Evolutionary conservation across 2,888 invertebrate species (phyloP), one percentile per base, ranked within the genome.

Genomic region (Apeira syringaria): DNA sequence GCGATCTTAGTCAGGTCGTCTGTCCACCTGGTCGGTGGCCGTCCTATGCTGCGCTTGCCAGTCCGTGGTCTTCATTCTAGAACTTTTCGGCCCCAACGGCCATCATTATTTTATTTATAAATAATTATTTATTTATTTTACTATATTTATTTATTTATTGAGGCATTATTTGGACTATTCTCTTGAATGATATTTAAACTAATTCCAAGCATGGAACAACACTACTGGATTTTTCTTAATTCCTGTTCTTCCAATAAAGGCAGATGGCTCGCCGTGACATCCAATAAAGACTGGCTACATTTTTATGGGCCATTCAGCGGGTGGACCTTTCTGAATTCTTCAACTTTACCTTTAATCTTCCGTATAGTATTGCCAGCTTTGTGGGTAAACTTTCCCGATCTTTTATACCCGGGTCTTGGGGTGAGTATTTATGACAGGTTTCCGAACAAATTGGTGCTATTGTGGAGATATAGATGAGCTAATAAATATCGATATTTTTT

Each of bases 261-360:
- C 69, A 68, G 68, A 71, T 64, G 47, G 46, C 57, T 52, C 54
- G 53, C 62, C 66, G 60, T 63, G 65, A 74, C 77, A 73, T 73
- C 75, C 74, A 79, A 80, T 80, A 80, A 75, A 74, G 72, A 67
- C 61, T 52, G 66, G 66, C 69, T 65, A 74, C 73, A 74, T 78
- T 80, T 80, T 82, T 81, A 82, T 79, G 65, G 71, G 63, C 73
- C 71, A 73, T 73, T 74, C 63, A 56, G 59, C 73, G 71, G 79
- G 75, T 76, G 72, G 72, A 59, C 71, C 71, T 71, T 63, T 71
- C 71, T 62, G 72, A 75, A 80, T 81, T 78, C 75, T 73, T 77
- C 68, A 71, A 79, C 61, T 76, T 75, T 61, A 61, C 64, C 74
- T 65, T 71, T 80, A 80, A 80, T 81, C 80, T 80, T 79, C 69